These are phyloP conservation scores for Nycticebus coucang DNA, from an alignment of 2,113 vertebrate species.

Conservation along the genomic window DNA sequence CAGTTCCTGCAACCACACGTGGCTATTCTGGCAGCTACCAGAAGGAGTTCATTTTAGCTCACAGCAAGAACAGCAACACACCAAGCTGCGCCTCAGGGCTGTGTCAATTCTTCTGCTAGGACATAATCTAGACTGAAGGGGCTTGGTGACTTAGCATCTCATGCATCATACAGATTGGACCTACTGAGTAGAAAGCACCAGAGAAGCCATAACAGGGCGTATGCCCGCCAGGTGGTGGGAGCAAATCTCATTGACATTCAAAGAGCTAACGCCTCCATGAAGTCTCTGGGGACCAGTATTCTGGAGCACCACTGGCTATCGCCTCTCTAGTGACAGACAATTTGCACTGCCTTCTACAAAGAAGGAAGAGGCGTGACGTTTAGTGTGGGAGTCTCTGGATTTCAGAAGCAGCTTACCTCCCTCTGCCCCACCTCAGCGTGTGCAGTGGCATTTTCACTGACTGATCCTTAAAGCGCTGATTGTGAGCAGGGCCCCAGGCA, in stretches of 20 bases:
- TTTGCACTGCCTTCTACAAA: neutral
- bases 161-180: neutral
- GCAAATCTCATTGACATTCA: neutral
- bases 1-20: neutral
- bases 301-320: neutral
- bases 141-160: neutral
- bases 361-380: neutral
- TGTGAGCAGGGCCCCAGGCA: neutral
- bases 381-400: neutral
- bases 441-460: neutral
- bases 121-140: neutral
- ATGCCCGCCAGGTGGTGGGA: rapidly evolving
- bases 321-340: neutral
- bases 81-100: neutral
- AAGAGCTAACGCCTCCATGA: neutral
- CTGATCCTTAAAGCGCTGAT: neutral
- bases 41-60: neutral
- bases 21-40: neutral
- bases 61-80: neutral
- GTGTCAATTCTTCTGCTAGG: neutral
- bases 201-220: neutral
- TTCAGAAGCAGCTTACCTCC: neutral
- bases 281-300: neutral
- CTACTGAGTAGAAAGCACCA: neutral
- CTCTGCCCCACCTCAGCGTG: neutral